A percentile compares a stretch with the other conserved stretches of the same genome.
Evolutionary conservation across 2,113 vertebrate species (phyloP).

Genomic region (Triplophysa siluroides): DNA sequence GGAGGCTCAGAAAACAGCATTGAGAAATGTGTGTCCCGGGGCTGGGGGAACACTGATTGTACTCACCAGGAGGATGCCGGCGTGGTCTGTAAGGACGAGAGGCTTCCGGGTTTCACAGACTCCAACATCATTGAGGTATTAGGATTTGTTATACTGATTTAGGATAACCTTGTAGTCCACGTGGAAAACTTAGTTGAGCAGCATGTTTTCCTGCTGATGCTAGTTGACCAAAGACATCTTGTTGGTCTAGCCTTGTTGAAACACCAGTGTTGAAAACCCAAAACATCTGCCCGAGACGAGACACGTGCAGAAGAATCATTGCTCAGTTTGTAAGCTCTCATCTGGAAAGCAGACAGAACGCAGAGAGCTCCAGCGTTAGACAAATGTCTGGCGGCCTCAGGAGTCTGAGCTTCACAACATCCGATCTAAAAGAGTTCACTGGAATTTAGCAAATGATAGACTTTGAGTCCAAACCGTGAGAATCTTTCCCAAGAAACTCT

Average conservation of each 20-base stretch:
- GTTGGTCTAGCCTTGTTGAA: no score
- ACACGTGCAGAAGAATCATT: not conserved
- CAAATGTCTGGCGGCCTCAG: constrained; percentile 9
- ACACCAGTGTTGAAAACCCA: no score
- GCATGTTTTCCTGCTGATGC: no score
- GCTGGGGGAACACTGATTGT: constrained; percentile 97
- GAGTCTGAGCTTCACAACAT: not conserved
- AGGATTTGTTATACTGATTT: no score
- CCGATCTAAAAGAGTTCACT: not conserved
- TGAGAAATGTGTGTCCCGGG: constrained; percentile 83
- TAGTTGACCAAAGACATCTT: no score
- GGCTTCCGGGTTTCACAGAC: constrained; percentile 86
- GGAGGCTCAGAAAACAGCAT: constrained; percentile 81
- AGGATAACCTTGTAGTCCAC: no score
- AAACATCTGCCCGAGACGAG: no score
- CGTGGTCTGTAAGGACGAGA: constrained; percentile 91
- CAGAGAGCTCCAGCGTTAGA: no score
- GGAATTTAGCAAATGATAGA: constrained; percentile 26
- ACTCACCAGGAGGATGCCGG: constrained; percentile 94
- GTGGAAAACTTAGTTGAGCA: no score
- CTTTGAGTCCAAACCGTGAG: not conserved
- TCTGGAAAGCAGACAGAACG: constrained; percentile 31
- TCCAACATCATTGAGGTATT: constrained; percentile 93
- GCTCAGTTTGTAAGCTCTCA: constrained; percentile 6
- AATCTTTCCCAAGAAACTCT: not conserved